These are phyloP conservation scores for Montipora efflorescens DNA, from an alignment of 64 coral and sea anemone genomes.

Conservation along the genomic window DNA sequence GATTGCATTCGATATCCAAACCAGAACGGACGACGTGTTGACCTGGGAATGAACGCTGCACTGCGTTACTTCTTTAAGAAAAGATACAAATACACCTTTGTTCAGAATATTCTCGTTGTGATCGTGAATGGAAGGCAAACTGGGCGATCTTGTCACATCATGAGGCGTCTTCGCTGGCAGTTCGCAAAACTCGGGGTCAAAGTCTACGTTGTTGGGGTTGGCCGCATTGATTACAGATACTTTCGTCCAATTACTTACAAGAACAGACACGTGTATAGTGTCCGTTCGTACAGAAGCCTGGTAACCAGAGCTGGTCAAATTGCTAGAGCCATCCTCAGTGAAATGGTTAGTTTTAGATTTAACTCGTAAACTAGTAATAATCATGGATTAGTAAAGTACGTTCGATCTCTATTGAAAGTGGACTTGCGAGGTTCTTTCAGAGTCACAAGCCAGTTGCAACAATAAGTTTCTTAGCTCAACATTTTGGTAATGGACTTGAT, in stretches of 20 bases:
- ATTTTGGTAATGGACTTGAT: too few species aligned
- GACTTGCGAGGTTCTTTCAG: too few species aligned
- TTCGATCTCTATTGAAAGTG: too few species aligned
- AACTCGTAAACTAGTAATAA: not conserved
- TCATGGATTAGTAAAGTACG: too few species aligned
- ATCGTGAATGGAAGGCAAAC: slow-evolving; percentile 56
- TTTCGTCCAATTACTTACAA: slow-evolving; percentile 30
- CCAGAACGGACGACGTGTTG: slow-evolving; percentile 11
- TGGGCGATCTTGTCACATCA: not conserved
- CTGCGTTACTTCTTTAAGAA: slow-evolving; percentile 13
- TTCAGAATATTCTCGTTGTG: slow-evolving; percentile 58
- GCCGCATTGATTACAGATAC: slow-evolving; percentile 9
- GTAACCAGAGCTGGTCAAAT: slow-evolving; percentile 40
- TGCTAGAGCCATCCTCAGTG: slow-evolving; percentile 48
- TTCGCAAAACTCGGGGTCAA: slow-evolving; percentile 28
- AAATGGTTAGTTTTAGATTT: slow-evolving; percentile 51
- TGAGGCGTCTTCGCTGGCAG: not conserved
- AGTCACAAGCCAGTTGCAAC: too few species aligned
- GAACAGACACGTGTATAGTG: slow-evolving; percentile 54
- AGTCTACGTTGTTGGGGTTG: slow-evolving; percentile 53
- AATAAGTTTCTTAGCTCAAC: too few species aligned
- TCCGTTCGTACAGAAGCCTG: slow-evolving; percentile 36
- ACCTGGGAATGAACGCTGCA: slow-evolving; percentile 6
- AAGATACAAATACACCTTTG: slow-evolving; percentile 10
- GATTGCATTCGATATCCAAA: slow-evolving; percentile 52